Base-by-base conservation (phyloP, 2,888 invertebrate species). In the Drosophila greeni region DNA sequence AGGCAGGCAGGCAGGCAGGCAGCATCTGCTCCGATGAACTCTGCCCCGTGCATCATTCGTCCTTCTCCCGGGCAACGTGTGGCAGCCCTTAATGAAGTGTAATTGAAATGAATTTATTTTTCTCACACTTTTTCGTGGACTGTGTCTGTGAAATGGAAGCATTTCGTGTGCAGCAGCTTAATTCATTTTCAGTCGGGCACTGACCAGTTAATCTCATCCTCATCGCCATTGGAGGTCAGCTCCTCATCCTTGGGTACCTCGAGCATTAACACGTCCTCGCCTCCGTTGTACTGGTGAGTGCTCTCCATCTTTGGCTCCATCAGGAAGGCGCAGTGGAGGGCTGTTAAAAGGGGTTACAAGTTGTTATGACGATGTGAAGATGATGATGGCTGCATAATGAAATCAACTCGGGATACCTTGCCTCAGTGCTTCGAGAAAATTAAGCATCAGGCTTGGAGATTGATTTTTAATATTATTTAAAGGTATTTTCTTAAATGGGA, bases 41-140 rank as follows among this genome's bases (percentile, higher is more conserved):
- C 47, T 57, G 42, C 45, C 57, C 52, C 40, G 51, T 29, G 31
- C 51, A 37, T 23, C 52, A 53, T 48, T 29, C 37, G 24, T 48
- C 29, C 49, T 39, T 37, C 40, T 12, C n/a, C 39, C 39, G 23
- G 33, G 51, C 58, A 74, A 70, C 75, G 78, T 81, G 77, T 77
- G 72, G 72, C 74, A 74, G 74, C 62, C 61, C 74, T 78, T 72
- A 82, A 78, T 72, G 76, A 82, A 79, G 69, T 73, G 70, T 81
- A 82, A 79, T 82, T 78, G 79, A 75, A 76, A 71, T 77, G 58
- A 78, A 75, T 75, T 72, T 62, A 72, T 72, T 69, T 58, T 66
- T 58, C 52, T 70, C 42, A 33, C 74, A 65, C 54, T 61, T 69
- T 66, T 57, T 43, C 43, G 58, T 29, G 34, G 23, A 23, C 49